These are phyloP conservation scores for Gymnarchus niloticus DNA, from an alignment of 2,113 vertebrate species.

Conservation along the genomic window DNA sequence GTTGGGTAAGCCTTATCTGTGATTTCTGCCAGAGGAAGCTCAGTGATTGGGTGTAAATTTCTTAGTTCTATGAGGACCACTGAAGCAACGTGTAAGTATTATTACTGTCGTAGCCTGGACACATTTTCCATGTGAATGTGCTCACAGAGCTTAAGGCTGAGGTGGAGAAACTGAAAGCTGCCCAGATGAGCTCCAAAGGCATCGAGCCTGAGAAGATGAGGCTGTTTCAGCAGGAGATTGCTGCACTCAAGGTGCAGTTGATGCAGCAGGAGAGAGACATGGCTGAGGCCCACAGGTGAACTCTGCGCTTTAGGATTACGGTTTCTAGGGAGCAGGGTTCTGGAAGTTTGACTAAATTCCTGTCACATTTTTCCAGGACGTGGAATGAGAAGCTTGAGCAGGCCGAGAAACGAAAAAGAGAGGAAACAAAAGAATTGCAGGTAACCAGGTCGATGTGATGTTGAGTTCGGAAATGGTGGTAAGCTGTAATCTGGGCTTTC, in stretches of 20 bases:
- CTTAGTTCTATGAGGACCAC: background rate
- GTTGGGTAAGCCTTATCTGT: background rate
- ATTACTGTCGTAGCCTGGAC: background rate
- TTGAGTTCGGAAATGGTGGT: background rate
- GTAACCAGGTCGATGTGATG: constrained; percentile 46
- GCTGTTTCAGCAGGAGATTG: constrained; percentile 79
- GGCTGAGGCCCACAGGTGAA: constrained; percentile 79
- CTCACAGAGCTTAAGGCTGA: constrained; percentile 84
- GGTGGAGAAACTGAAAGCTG: constrained; percentile 85
- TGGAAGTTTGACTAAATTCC: background rate
- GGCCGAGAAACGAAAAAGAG: constrained; percentile 81
- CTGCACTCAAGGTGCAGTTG: constrained; percentile 68
- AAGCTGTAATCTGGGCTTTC: background rate
- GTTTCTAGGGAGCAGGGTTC: background rate
- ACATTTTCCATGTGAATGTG: background rate
- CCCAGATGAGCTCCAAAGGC: constrained; percentile 72
- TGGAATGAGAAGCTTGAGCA: constrained; percentile 88
- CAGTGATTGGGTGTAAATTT: background rate
- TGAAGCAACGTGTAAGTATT: background rate
- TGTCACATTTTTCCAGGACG: constrained; percentile 53
- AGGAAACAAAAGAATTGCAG: constrained; percentile 85
- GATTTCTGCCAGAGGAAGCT: background rate
- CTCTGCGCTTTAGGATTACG: background rate
- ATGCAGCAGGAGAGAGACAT: constrained; percentile 82
- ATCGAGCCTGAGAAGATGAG: constrained; percentile 75